Base-by-base conservation (phyloP, 1,140 invertebrate species). In the Leptestheria dahalacensis region DNA sequence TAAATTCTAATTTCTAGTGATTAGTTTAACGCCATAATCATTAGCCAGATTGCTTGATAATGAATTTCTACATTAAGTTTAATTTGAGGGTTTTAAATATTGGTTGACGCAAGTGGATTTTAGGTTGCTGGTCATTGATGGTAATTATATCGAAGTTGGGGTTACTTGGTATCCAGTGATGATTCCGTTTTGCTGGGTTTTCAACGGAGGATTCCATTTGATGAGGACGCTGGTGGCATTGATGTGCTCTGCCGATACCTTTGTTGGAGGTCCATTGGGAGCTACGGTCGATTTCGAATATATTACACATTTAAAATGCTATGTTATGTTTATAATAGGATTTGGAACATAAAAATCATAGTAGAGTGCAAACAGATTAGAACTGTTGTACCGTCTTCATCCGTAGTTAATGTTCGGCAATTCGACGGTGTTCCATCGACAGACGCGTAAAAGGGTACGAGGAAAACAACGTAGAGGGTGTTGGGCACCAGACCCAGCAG, bases 381-480 rank as follows among this genome's bases (percentile, higher is more conserved):
- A 41, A 41, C 6, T 6, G 6, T 41, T 41, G 33, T 78, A 73
- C 82, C 74, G 70, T 86, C 85, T 71, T 87, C 84, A 41, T 80
- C 70, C 1, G 85, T 86, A 29, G 78, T 79, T 0, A 80, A 78
- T 10, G 81, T 69, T 66, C 81, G 79, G 1, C 83, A 82, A 69
- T 86, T 87, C 20, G 82, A 85, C 3, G 88, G 88, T 64, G 83
- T 81, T 1, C 89, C 88, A 65, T 89, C 85, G 15, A 91, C 79
- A 3, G 79, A 83, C 64, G 86, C 85, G 69, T 83, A 88, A 72
- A 86, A 92, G 48, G 88, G 88, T 15, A 87, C 84, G 20, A 91
- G 74, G 65, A 91, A 91, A 66, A 91, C 86, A 71, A 91, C 86
- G 68, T 93, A 93, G 66, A 83, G 83, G 9, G 85, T 88, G 66